Base-by-base conservation (phyloP, 2,888 invertebrate species). In the Noctua comes region DNA sequence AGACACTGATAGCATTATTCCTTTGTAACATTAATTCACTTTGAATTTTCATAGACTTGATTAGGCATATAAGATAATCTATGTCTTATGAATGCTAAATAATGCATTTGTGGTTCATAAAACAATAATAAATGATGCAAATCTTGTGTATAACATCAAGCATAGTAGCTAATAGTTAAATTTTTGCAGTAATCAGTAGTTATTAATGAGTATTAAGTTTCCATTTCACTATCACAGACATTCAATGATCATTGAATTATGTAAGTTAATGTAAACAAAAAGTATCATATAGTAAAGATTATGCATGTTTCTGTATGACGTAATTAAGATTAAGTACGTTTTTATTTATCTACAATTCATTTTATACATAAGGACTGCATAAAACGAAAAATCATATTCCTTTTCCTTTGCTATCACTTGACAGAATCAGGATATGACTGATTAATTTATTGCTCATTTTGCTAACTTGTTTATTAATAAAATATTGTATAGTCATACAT, bases 251-350 rank as follows among this genome's bases (percentile, higher is more conserved):
- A 68, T 73, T 68, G 64, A 51, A 73, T 83, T 68, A 72, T 62
- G 62, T 83, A 72, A 83, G 31, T 64, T 24, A 43, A 65, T 73
- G 73, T 70, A 82, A 82, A 82, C 66, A 79, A 79, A 79, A 68
- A n/a, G 18, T 64, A 36, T 31, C 21, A 43, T 73, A 73, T 57
- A 66, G 24, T 59, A 31, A 16, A 13, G 31, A 73, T 78, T 27
- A 69, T 4, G 72, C 48, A 46, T 54, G 43, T 64, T 64, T 71
- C 27, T 48, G 0, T 73, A 8, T 48, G 70, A 80, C 62, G 36
- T 57, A 66, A 57, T 48, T n/a, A 57, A 62, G 46, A 80, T 82
- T 64, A n/a, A n/a, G n/a, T n/a, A 80, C 64, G n/a, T 18, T 65
- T 80, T 36, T 36, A 54, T 79, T 46, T 36, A 64, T 31, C 18